Conservation (phyloP, 2,113 vertebrate genomes). For the Cygnus atratus region DNA sequence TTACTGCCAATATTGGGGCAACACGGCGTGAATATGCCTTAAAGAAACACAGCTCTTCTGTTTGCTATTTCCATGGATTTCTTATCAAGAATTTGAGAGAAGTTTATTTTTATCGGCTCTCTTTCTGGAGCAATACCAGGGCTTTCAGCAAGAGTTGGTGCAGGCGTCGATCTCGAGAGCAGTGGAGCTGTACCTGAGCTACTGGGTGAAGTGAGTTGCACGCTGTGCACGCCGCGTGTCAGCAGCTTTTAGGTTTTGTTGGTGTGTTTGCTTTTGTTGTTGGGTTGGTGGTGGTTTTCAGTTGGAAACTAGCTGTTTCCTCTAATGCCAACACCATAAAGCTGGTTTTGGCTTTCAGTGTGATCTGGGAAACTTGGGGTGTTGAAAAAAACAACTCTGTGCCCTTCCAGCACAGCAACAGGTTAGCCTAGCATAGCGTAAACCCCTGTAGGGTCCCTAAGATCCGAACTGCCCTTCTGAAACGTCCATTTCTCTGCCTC, state of each 20-base stretch:
- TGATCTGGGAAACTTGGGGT: background rate
- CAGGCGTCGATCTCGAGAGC: background rate
- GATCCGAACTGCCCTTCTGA: background rate
- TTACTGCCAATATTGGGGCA: background rate
- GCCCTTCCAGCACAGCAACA: background rate
- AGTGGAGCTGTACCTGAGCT: background rate
- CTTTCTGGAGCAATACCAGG: background rate
- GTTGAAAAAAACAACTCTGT: background rate
- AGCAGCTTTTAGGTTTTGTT: background rate
- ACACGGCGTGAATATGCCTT: rapidly evolving
- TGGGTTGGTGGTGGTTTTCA: background rate
- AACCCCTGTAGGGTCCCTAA: background rate
- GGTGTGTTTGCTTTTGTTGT: background rate
- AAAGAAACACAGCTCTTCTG: rapidly evolving
- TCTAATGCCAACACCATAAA: background rate
- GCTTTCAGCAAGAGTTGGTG: background rate
- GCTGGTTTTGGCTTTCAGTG: background rate
- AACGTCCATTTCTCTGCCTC: background rate
- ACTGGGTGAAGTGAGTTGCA: background rate
- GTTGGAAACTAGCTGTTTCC: background rate
- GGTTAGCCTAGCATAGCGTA: no score
- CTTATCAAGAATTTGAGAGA: background rate
- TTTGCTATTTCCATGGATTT: background rate
- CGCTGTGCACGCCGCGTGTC: rapidly evolving
- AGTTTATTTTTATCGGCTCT: background rate